Evolutionary conservation across 2,113 vertebrate species (phyloP).

Genomic region (Ctenomys sociabilis): DNA sequence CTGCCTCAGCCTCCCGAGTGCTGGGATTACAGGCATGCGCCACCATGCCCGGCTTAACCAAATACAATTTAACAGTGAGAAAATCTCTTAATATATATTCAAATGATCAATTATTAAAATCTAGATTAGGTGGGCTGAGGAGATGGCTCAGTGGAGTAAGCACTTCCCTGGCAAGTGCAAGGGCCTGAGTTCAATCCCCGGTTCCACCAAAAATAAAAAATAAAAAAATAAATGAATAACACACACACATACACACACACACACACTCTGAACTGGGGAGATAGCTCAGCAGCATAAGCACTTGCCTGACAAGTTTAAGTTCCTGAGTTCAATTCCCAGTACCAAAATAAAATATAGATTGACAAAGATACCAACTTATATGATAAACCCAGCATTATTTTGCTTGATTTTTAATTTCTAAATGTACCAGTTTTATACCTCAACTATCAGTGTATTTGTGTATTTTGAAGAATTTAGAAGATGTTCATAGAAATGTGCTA

Average conservation of each 20-base stretch:
- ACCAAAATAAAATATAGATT: conserved; percentile 20
- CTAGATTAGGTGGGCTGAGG: not conserved
- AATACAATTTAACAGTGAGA: conserved; percentile 51
- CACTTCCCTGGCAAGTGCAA: too few species aligned
- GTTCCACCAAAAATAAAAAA: not conserved
- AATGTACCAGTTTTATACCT: not conserved
- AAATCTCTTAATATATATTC: conserved; percentile 36
- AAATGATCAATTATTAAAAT: conserved; percentile 48
- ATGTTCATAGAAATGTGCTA: not conserved
- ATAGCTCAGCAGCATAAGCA: too few species aligned
- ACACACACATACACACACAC: too few species aligned
- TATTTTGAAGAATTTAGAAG: conserved; percentile 29
- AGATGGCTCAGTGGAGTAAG: too few species aligned
- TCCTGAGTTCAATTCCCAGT: too few species aligned
- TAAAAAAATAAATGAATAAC: too few species aligned
- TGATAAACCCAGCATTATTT: conserved; percentile 43
- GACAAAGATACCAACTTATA: conserved; percentile 9
- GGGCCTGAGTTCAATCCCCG: too few species aligned
- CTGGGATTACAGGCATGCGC: too few species aligned
- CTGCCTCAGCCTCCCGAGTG: too few species aligned
- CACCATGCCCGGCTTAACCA: too few species aligned
- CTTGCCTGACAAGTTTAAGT: too few species aligned
- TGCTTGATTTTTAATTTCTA: conserved; percentile 44
- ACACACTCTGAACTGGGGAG: not conserved
- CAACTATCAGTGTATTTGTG: conserved; percentile 40